Base-by-base conservation (phyloP, 1,140 invertebrate species). In the Wasmannia auropunctata region DNA sequence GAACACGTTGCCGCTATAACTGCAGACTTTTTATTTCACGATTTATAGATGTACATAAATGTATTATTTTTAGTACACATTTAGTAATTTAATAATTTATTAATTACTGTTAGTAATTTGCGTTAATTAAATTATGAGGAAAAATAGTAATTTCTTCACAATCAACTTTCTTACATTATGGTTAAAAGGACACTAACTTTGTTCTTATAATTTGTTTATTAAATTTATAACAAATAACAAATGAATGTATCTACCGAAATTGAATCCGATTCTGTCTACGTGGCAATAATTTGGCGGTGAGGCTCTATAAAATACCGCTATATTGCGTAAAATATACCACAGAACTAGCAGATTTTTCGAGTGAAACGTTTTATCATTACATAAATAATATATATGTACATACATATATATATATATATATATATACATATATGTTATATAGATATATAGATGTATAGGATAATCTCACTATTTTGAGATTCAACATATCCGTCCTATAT, bases 401-500 rank as follows among this genome's bases (percentile, higher is more conserved):
- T 49, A 16, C 19, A 19, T 51, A 19, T 51, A 19, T 19, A 51
- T n/a, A 51, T 51, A 19, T 51, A 19, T 51, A 51, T 51, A 19
- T 51, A 51, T 19, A 19, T 51, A 11, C 37, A 6, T 37, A 6
- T 37, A 37, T 37, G 37, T 34, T 51, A 51, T 51, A 51, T 51
- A 4, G 37, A 84, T 81, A 43, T 84, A 83, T 87, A 83, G 72
- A 54, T 79, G 80, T 75, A 87, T 86, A 88, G 56, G n/a, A 69
- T 90, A 89, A 84, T 76, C 58, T 91, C 85, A 84, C 74, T 85
- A 90, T 85, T 90, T 86, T 62, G 87, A 88, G 77, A 63, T 88
- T 88, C 86, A 91, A 91, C 90, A 91, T 91, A 92, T 92, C 91
- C 91, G 91, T 91, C 91, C 91, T 90, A 7, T 84, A 87, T 91